A percentile compares a stretch with the other conserved stretches of the same genome.
Evolutionary conservation across 2,113 vertebrate genomes (phyloP).

Genomic region (Ageneiosus marmoratus): DNA sequence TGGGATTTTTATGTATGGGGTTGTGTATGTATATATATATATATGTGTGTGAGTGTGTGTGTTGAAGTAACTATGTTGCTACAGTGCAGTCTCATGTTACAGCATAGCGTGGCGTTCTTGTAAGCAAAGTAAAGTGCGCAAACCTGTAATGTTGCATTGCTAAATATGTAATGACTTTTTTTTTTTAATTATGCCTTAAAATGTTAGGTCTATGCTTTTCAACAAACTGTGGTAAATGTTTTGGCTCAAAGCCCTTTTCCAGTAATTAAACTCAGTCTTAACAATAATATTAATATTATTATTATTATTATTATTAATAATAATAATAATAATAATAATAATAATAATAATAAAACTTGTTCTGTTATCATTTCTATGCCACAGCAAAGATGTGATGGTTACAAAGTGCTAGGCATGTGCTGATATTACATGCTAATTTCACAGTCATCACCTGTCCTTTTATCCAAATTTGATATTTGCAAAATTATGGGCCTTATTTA

Average conservation of each 20-base stretch:
- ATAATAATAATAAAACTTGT: not conserved
- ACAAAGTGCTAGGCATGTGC: constrained; percentile 26
- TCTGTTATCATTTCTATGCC: not conserved
- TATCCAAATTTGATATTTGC: not conserved
- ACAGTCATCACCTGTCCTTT: constrained; percentile 24
- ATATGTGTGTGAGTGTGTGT: constrained; percentile 27
- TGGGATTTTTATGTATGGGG: constrained; percentile 67
- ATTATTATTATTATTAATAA: too few species aligned
- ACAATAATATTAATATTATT: not conserved
- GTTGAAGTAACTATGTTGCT: constrained; percentile 75
- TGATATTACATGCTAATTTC: constrained; percentile 39
- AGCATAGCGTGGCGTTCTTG: constrained; percentile 35
- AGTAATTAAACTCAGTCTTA: not conserved
- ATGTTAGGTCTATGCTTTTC: constrained; percentile 3
- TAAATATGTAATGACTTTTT: constrained; percentile 2
- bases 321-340: too few species aligned
- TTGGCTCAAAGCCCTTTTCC: constrained; percentile 27
- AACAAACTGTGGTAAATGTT: constrained; percentile 66
- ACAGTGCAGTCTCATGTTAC: constrained; percentile 68
- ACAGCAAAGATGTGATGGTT: constrained; percentile 32
- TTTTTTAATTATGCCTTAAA: not conserved
- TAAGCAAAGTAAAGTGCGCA: constrained; percentile 32
- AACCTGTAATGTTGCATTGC: constrained; percentile 17
- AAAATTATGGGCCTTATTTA: not conserved
- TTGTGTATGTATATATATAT: constrained; percentile 48